Evolutionary conservation across 2,113 vertebrate genomes (phyloP).

Genomic region (Sus scrofa): T2T-Sscrofa CM000812.6:122896001-122896500

Average conservation of each 20-base stretch:
- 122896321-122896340: background rate
- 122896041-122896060: too few species aligned
- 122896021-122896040: too few species aligned
- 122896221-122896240: background rate
- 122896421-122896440: background rate
- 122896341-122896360: conserved; percentile 31
- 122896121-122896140: too few species aligned
- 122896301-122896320: background rate
- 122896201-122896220: conserved; percentile 27
- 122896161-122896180: too few species aligned
- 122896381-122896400: background rate
- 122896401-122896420: background rate
- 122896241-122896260: conserved; percentile 24
- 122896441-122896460: background rate
- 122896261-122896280: conserved; percentile 8
- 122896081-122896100: too few species aligned
- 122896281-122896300: conserved; percentile 40
- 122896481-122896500: background rate
- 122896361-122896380: conserved; percentile 20
- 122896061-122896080: too few species aligned
- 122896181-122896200: background rate
- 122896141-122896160: too few species aligned
- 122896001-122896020: too few species aligned
- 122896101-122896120: too few species aligned
- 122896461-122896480: background rate